A percentile compares a stretch with the other conserved stretches of the same genome.
Conservation (phyloP, 2,888 invertebrate species). For the Mylabris sibirica region DNA sequence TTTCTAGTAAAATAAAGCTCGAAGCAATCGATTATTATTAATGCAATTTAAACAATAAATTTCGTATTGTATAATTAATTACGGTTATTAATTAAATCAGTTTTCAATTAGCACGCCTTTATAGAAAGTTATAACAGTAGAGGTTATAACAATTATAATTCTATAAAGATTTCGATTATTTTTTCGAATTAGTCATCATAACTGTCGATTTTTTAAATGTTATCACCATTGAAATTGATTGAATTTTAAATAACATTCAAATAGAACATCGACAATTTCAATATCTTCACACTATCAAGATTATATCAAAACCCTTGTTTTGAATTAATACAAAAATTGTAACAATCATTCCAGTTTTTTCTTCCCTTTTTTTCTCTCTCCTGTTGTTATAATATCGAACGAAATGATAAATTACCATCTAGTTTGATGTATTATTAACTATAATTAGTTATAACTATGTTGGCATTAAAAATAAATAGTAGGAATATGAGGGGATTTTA, state of each 20-base stretch:
- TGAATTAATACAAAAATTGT: neutral
- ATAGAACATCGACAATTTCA: constrained; percentile 17
- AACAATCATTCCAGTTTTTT: no score
- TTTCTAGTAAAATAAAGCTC: neutral
- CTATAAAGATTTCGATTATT: constrained; percentile 12
- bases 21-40: constrained; percentile 10
- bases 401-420: constrained; percentile 33
- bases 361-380: neutral
- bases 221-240: constrained; percentile 30
- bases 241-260: constrained; percentile 29
- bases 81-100: neutral
- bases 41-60: constrained; percentile 3
- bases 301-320: neutral
- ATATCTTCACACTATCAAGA: neutral
- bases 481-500: constrained; percentile 21
- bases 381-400: neutral
- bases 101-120: constrained; percentile 7
- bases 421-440: constrained; percentile 34
- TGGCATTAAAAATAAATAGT: constrained; percentile 25
- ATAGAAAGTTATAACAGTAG: constrained; percentile 2
- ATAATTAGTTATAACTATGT: constrained; percentile 34
- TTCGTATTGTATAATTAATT: constrained; percentile 4
- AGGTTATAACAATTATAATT: neutral
- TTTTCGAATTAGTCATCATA: constrained; percentile 33
- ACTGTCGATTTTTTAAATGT: constrained; percentile 35